Evolutionary conservation across 2,797 vertebrate species (phyloP).

Genomic region (Sebastes vulpes): DNA sequence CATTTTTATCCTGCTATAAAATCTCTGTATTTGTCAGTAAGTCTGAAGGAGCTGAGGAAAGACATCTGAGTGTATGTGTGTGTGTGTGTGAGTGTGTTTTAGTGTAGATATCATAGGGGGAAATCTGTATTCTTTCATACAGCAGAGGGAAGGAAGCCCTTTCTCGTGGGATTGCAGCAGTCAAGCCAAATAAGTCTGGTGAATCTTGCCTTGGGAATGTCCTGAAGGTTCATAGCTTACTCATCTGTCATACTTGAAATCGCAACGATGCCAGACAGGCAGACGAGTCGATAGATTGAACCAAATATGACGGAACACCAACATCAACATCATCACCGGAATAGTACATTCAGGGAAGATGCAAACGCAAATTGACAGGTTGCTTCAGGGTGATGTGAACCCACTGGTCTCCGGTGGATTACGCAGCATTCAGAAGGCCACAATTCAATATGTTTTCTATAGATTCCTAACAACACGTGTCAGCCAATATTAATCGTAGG

Average conservation of each 20-base stretch:
- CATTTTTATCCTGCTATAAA: not conserved
- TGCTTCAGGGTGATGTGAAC: constrained; percentile 23
- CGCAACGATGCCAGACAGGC: not conserved
- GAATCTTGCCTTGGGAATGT: constrained; percentile 23
- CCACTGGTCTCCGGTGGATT: not conserved
- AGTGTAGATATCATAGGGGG: not conserved
- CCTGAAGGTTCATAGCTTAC: constrained; percentile 19
- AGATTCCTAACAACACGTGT: not conserved
- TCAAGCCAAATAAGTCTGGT: constrained; percentile 16
- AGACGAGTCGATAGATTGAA: constrained; percentile 5
- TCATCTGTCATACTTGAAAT: constrained; percentile 31
- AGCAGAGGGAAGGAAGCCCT: not conserved
- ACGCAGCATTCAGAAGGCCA: not conserved
- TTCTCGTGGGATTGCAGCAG: not conserved
- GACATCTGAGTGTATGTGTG: not conserved
- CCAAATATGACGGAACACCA: not conserved
- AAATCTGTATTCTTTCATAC: constrained; percentile 4
- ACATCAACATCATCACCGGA: constrained; percentile 29
- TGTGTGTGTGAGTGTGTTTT: not conserved
- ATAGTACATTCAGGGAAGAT: not conserved
- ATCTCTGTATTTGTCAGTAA: not conserved
- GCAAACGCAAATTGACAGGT: constrained; percentile 10
- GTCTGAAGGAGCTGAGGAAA: not conserved
- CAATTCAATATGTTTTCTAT: not conserved
- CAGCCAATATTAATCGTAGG: constrained; percentile 13